A percentile compares a stretch with the other conserved stretches of the same genome.
Evolutionary conservation across 2,797 vertebrate genomes (phyloP).

Genomic region (Scleropages formosus): DNA sequence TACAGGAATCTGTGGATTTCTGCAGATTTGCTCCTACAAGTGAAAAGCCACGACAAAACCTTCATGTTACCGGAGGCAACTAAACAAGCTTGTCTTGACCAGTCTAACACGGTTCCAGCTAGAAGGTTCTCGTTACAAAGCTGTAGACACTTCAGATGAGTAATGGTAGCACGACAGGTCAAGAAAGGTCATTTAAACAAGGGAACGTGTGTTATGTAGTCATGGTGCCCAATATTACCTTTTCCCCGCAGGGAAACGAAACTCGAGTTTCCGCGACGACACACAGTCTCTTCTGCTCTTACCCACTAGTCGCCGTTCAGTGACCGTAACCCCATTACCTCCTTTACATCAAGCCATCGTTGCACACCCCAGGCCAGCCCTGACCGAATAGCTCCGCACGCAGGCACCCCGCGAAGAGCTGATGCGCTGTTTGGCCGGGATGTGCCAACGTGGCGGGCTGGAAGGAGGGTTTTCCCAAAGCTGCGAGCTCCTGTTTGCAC

Average conservation of each 20-base stretch:
- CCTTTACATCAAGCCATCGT: constrained; percentile 9
- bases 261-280: constrained; percentile 1
- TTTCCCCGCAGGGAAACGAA: not conserved
- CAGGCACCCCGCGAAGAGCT: constrained; percentile 38
- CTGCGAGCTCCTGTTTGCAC: constrained; percentile 77
- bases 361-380: not conserved
- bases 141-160: constrained; percentile 55
- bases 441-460: constrained; percentile 33
- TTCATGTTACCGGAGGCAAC: constrained; percentile 42
- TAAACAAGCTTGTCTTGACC: constrained; percentile 49
- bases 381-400: constrained; percentile 1
- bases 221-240: constrained; percentile 15
- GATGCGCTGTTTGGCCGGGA: constrained; percentile 43
- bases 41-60: constrained; percentile 56
- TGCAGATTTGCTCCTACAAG: constrained; percentile 56
- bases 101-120: constrained; percentile 29
- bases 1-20: constrained; percentile 62
- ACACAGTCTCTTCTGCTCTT: not conserved
- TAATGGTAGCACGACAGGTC: constrained; percentile 30
- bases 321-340: not conserved
- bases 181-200: not conserved
- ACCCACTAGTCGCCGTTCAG: not conserved
- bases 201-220: constrained; percentile 6
- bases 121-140: constrained; percentile 58
- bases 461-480: constrained; percentile 60